These are phyloP conservation scores for Halichoeres trimaculatus DNA, from an alignment of 2,113 vertebrate species.

Conservation along the genomic window DNA sequence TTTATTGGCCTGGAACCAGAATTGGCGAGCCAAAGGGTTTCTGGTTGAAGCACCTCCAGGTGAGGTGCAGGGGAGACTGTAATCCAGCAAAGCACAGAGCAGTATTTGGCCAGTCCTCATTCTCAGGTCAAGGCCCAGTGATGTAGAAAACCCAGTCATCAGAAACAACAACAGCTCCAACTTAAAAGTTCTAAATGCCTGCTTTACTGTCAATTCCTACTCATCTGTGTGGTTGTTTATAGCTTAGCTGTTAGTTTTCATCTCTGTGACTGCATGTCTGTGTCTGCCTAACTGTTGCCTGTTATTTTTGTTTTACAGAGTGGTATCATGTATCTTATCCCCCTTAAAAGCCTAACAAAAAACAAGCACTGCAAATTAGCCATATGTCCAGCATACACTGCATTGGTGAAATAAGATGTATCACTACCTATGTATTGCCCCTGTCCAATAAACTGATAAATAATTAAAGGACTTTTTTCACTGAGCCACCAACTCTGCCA, in stretches of 20 bases:
- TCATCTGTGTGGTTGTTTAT: background rate
- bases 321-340: background rate
- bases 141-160: background rate
- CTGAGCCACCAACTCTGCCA: too few species aligned
- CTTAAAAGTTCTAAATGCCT: background rate
- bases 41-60: too few species aligned
- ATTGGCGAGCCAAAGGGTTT: too few species aligned
- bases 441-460: background rate
- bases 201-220: background rate
- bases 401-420: background rate
- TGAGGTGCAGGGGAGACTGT: background rate
- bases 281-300: too few species aligned
- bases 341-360: background rate
- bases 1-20: background rate
- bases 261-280: background rate
- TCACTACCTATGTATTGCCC: background rate
- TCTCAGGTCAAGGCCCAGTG: background rate
- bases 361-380: background rate
- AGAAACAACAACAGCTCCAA: background rate
- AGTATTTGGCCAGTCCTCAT: background rate
- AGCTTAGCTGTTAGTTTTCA: background rate
- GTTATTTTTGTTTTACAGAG: background rate
- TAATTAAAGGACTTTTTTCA: background rate
- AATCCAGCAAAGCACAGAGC: too few species aligned
- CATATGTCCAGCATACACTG: too few species aligned